Conservation (phyloP, 2,113 vertebrate species). For the Sturnus vulgaris region DNA sequence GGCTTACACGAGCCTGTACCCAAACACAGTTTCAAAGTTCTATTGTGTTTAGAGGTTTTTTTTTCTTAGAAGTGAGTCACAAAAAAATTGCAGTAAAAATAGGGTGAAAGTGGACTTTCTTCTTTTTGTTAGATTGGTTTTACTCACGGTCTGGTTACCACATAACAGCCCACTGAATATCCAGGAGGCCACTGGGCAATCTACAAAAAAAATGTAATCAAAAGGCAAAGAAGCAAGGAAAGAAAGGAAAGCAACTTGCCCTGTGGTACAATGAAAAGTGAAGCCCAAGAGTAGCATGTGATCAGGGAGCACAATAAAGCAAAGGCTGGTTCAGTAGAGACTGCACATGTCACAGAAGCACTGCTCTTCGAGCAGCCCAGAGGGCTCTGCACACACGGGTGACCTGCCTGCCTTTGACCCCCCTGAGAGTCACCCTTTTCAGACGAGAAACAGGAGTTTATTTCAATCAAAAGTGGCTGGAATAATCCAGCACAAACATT, state of each 20-base stretch:
- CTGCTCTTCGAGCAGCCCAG: background rate
- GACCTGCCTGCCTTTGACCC: accelerated
- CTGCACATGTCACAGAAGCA: accelerated
- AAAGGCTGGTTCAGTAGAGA: background rate
- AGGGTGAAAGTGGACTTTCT: background rate
- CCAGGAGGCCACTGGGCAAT: background rate
- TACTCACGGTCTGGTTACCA: background rate
- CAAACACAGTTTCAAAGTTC: background rate
- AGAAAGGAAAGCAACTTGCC: background rate
- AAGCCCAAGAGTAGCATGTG: background rate
- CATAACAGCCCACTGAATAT: background rate
- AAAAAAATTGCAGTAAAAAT: background rate
- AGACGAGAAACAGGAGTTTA: background rate
- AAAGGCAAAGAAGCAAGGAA: background rate
- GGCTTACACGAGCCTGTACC: background rate
- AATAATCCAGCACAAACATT: background rate
- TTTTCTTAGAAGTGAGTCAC: background rate
- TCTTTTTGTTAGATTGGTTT: background rate
- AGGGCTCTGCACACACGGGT: background rate
- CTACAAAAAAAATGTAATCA: background rate
- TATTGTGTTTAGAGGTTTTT: background rate
- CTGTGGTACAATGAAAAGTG: background rate
- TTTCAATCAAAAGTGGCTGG: background rate
- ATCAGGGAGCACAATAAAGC: background rate
- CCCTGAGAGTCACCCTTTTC: background rate